Percentiles rank a stretch among this genome's conserved stretches.
phyloP scores from a whole-genome alignment of 2,113 vertebrate species.

The Vidua macroura region DNA sequence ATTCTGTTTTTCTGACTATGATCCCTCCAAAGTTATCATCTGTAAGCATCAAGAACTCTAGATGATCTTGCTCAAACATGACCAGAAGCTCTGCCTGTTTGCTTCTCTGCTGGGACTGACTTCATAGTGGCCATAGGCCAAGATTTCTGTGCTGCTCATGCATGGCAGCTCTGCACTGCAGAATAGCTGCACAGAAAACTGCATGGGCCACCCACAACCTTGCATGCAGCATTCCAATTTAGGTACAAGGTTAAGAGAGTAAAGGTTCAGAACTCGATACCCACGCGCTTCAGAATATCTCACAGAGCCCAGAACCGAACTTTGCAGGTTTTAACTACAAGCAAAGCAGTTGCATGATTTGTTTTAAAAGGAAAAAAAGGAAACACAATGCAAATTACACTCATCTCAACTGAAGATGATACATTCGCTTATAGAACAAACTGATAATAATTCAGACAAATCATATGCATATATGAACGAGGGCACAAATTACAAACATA shows the following conservation, averaged over 20 bases:
- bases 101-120: neutral
- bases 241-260: neutral
- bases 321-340: neutral
- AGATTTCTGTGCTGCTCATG: neutral
- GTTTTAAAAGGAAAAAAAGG: neutral
- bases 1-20: neutral
- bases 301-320: neutral
- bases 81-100: neutral
- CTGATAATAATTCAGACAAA: neutral
- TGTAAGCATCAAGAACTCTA: neutral
- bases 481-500: neutral
- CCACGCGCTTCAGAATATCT: accelerated
- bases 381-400: neutral
- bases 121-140: accelerated
- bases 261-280: neutral
- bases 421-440: neutral
- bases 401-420: neutral
- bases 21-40: neutral
- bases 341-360: neutral
- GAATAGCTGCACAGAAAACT: neutral
- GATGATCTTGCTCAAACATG: neutral
- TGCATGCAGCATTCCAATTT: accelerated
- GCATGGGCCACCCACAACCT: accelerated
- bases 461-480: neutral
- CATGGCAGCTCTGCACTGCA: neutral